phyloP scores from a whole-genome alignment of 2,888 invertebrate species.

The Drosophila borealis region DNA sequence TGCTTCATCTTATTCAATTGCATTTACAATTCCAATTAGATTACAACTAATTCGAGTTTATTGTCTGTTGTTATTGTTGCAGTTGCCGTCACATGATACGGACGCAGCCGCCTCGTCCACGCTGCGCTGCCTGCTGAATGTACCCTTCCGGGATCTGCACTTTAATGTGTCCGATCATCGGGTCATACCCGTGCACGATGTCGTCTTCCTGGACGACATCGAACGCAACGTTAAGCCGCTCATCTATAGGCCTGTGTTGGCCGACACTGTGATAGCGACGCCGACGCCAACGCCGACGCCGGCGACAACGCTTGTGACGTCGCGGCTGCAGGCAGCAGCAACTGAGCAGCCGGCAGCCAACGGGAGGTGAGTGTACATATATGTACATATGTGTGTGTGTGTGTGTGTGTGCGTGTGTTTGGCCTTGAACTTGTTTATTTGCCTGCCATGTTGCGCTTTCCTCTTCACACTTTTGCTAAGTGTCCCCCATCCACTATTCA shows the following conservation, averaged over 20 bases:
- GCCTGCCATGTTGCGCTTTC: not conserved
- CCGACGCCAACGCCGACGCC: slow-evolving; percentile 16
- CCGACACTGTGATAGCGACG: slow-evolving; percentile 38
- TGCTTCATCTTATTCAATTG: slow-evolving; percentile 27
- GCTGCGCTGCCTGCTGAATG: slow-evolving; percentile 81
- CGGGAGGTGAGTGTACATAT: slow-evolving; percentile 56
- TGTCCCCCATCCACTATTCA: not conserved
- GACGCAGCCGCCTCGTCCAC: slow-evolving; percentile 74
- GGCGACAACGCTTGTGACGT: slow-evolving; percentile 5
- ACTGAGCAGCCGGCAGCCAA: slow-evolving; percentile 7
- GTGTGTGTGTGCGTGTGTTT: slow-evolving; percentile 47
- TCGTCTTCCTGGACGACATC: slow-evolving; percentile 81
- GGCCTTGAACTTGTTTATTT: slow-evolving; percentile 61
- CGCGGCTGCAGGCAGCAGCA: slow-evolving; percentile 14
- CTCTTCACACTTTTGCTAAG: not conserved
- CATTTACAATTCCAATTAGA: slow-evolving; percentile 8
- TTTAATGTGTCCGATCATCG: slow-evolving; percentile 77
- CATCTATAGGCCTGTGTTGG: slow-evolving; percentile 78
- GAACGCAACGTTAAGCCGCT: slow-evolving; percentile 79
- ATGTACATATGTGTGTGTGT: not conserved
- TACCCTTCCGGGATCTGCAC: slow-evolving; percentile 82
- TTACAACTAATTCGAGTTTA: slow-evolving; percentile 11
- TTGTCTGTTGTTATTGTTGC: slow-evolving; percentile 41
- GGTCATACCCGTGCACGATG: slow-evolving; percentile 80
- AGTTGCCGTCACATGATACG: slow-evolving; percentile 76